Conservation (phyloP, 2,797 vertebrate genomes). For the Sitta carolinensis region DNA sequence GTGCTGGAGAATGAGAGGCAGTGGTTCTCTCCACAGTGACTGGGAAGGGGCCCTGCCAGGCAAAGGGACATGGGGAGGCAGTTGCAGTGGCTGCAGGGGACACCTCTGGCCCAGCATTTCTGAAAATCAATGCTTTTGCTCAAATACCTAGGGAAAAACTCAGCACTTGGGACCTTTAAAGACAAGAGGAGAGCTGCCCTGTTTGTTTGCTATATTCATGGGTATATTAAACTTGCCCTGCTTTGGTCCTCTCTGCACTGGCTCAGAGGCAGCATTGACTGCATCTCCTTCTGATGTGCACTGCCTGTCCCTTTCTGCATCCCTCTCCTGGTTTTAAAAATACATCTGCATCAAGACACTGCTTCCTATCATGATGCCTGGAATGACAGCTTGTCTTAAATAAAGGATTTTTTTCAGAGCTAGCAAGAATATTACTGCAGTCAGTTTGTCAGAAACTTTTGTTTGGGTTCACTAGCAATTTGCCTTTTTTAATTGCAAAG, state of each 20-base stretch:
- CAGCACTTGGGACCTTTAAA: not conserved
- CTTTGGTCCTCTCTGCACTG: not conserved
- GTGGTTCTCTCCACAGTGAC: fast-evolving
- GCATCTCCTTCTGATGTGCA: not conserved
- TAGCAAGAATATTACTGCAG: not conserved
- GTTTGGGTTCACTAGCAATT: not conserved
- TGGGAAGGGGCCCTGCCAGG: not conserved
- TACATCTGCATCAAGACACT: not conserved
- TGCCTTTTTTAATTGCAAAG: not conserved
- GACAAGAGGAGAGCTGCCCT: not conserved
- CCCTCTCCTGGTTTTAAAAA: not conserved
- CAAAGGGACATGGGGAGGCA: not conserved
- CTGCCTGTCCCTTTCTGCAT: not conserved
- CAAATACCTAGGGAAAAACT: not conserved
- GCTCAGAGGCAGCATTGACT: not conserved
- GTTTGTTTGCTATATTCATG: not conserved
- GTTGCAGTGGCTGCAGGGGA: not conserved
- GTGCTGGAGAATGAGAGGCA: fast-evolving
- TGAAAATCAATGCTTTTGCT: not conserved
- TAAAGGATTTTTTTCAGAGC: not conserved
- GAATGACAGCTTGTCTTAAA: not conserved
- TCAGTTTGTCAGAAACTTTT: not conserved
- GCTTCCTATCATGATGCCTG: not conserved
- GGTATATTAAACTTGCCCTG: not conserved
- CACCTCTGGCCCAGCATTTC: not conserved